Conservation (phyloP, 2,888 invertebrate species). For the Eupithecia subfuscata region DNA sequence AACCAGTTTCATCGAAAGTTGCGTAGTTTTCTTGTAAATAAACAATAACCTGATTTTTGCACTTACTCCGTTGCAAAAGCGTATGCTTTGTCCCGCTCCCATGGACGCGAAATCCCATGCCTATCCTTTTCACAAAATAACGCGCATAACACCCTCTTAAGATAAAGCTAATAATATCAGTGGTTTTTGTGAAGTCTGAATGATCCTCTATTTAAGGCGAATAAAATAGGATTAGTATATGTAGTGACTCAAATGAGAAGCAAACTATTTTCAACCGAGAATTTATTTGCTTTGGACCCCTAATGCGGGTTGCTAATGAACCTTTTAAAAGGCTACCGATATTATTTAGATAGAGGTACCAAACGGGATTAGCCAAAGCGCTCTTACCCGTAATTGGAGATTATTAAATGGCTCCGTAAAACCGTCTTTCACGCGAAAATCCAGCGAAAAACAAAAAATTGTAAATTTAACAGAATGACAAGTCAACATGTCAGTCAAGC, state of each 20-base stretch:
- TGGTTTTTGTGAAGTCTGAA: too few relatives aligned
- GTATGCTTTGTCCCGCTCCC: too few relatives aligned
- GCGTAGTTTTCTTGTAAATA: too few relatives aligned
- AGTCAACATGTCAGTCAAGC: conserved; percentile 27
- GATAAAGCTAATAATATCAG: too few relatives aligned
- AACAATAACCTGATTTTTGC: too few relatives aligned
- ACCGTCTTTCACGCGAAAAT: neutral
- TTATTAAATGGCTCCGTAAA: neutral
- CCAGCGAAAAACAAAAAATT: neutral
- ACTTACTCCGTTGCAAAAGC: too few relatives aligned
- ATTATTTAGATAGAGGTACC: conserved; percentile 13
- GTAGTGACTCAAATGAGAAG: neutral
- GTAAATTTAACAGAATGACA: conserved; percentile 30
- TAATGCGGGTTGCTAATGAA: conserved; percentile 9
- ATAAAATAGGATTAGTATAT: neutral
- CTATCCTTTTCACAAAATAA: too few relatives aligned
- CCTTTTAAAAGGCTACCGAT: conserved; percentile 2
- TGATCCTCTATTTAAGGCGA: too few relatives aligned
- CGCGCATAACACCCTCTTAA: too few relatives aligned
- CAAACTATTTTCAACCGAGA: neutral
- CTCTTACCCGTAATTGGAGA: conserved; percentile 6
- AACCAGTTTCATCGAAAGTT: too few relatives aligned
- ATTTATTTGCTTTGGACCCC: neutral
- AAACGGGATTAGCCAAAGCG: neutral
- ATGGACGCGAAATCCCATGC: too few relatives aligned